Evolutionary conservation across 2,888 invertebrate species (phyloP).

Genomic region (Watsonalla cultraria): DNA sequence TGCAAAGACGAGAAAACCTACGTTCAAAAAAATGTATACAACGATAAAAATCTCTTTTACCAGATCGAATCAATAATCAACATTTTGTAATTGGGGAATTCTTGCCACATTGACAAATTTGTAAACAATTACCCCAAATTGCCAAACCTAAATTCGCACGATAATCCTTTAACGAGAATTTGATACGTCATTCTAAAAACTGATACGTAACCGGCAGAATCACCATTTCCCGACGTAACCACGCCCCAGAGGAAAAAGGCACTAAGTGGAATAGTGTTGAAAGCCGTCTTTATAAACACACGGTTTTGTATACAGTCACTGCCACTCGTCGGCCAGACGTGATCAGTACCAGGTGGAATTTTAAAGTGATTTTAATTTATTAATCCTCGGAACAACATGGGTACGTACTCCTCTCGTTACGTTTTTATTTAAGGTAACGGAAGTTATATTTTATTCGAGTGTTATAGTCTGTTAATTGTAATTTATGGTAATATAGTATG

Average conservation of each 20-base stretch:
- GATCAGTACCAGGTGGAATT: slow-evolving; percentile 2
- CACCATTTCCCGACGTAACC: slow-evolving; percentile 15
- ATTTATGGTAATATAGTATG: too few species aligned
- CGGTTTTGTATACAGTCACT: slow-evolving; percentile 3
- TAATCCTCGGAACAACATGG: background rate
- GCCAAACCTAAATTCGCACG: background rate
- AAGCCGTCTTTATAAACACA: slow-evolving; percentile 23
- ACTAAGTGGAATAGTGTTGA: slow-evolving; percentile 15
- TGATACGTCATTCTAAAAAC: slow-evolving; percentile 1
- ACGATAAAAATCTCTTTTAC: too few species aligned
- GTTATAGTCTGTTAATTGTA: background rate
- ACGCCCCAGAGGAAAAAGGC: slow-evolving; percentile 15
- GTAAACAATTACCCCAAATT: background rate
- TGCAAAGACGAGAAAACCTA: too few species aligned
- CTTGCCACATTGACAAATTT: too few species aligned
- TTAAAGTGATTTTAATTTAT: too few species aligned
- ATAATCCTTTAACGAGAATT: background rate
- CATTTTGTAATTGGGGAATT: too few species aligned
- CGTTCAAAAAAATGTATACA: too few species aligned
- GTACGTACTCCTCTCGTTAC: background rate
- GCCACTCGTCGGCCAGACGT: slow-evolving; percentile 18
- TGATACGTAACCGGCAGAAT: slow-evolving; percentile 10
- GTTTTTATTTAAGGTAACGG: background rate
- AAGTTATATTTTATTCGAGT: background rate
- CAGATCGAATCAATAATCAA: too few species aligned